Percentiles rank a stretch among this genome's conserved stretches.
Evolutionary conservation across 2,888 invertebrate genomes (phyloP).

Genomic region (Drosophila austrosaltans): DNA sequence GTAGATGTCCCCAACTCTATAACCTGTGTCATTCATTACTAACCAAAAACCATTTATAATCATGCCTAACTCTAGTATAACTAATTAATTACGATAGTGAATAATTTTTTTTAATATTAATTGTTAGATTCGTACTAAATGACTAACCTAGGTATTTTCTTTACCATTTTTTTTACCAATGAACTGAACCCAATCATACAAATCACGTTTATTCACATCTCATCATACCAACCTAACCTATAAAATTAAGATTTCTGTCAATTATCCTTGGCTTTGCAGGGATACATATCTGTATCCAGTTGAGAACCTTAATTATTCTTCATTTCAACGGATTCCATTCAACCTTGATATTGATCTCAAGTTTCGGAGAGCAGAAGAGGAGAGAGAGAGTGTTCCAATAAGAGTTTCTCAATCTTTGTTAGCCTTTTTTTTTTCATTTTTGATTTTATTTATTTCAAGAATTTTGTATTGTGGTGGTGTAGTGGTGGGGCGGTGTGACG

Average conservation of each 20-base stretch:
- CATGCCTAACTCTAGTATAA: too few species aligned
- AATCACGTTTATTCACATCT: neutral
- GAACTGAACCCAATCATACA: too few species aligned
- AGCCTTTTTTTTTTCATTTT: conserved; percentile 1
- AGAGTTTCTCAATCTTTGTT: conserved; percentile 44
- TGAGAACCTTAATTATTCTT: conserved; percentile 3
- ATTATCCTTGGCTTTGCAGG: neutral
- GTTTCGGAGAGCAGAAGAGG: neutral
- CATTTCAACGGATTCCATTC: conserved; percentile 5
- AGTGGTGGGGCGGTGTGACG: conserved; percentile 16
- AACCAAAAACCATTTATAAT: too few species aligned
- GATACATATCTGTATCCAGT: conserved; percentile 1
- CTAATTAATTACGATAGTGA: too few species aligned
- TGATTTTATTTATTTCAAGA: conserved; percentile 24
- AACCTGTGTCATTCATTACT: too few species aligned
- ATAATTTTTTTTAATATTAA: too few species aligned
- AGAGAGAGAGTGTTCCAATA: neutral
- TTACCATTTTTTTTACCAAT: too few species aligned
- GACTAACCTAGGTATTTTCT: too few species aligned
- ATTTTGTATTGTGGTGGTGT: conserved; percentile 26
- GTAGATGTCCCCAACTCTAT: too few species aligned
- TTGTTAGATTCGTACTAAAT: too few species aligned
- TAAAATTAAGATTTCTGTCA: neutral
- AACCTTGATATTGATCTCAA: conserved; percentile 8
- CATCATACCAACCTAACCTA: neutral